phyloP scores from a whole-genome alignment of 2,797 vertebrate genomes.

The Microchirus variegatus region DNA sequence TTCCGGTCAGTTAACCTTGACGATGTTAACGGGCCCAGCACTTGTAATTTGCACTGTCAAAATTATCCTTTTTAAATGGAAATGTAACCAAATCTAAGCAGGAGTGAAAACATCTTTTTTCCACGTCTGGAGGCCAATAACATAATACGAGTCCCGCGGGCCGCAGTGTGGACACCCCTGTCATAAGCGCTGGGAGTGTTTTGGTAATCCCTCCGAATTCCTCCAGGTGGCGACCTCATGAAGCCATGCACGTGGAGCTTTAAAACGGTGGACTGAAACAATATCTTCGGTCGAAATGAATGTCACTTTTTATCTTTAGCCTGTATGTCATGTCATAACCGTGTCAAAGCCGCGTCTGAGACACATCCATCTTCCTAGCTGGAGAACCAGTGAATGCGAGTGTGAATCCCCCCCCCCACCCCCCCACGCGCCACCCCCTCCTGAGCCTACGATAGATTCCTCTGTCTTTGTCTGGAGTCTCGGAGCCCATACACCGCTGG shows the following conservation, averaged over 20 bases:
- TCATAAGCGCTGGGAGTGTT: no score
- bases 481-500: constrained; percentile 34
- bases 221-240: no score
- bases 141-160: no score
- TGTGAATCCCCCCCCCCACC: constrained; percentile 39
- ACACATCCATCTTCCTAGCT: constrained; percentile 49
- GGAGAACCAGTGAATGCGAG: constrained; percentile 46
- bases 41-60: no score
- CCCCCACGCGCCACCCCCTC: constrained; percentile 3
- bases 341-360: constrained; percentile 41
- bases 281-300: not conserved
- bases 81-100: no score
- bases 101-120: no score
- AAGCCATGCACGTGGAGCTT: not conserved
- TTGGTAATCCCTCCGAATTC: no score
- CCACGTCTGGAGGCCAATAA: no score
- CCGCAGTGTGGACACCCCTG: no score
- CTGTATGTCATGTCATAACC: constrained; percentile 36
- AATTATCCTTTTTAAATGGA: no score
- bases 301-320: constrained; percentile 33
- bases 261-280: not conserved
- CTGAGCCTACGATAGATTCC: constrained; percentile 35
- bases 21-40: no score
- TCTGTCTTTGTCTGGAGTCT: constrained; percentile 49
- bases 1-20: no score